Evolutionary conservation across 30 jellyfish, hydroid and myxozoan genomes (phyloP).

Genomic region (Rhopilema esculentum): DNA sequence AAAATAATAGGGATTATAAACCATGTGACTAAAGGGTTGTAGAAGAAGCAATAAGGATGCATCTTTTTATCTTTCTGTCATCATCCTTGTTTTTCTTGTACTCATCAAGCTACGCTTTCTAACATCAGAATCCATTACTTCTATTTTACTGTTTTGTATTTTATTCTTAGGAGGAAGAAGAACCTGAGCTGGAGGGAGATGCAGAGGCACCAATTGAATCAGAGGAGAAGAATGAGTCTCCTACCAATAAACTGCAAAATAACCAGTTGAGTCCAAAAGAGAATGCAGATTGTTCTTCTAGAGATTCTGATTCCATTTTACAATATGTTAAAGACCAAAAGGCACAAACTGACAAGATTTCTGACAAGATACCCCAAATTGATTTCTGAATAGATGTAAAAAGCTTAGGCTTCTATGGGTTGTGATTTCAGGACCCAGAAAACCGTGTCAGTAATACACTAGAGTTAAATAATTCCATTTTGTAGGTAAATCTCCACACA

Average conservation of each 20-base stretch:
- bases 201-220: conserved; percentile 35
- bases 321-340: conserved; percentile 51
- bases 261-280: conserved; percentile 19
- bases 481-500: background rate
- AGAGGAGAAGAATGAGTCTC: conserved; percentile 63
- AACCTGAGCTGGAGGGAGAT: conserved; percentile 62
- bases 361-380: conserved; percentile 14
- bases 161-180: conserved; percentile 57
- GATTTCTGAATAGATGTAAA: conserved; percentile 12
- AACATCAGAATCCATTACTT: no score
- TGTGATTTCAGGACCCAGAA: background rate
- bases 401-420: background rate
- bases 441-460: background rate
- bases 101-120: no score
- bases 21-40: no score
- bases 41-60: no score
- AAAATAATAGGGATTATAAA: no score
- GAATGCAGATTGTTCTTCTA: conserved; percentile 46
- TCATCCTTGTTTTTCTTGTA: no score
- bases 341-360: conserved; percentile 41
- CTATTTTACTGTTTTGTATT: background rate
- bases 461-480: background rate
- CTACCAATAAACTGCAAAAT: conserved; percentile 27
- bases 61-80: no score
- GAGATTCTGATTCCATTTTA: conserved; percentile 46